phyloP scores from a whole-genome alignment of 2,888 invertebrate genomes.

The Eupithecia inturbata region DNA sequence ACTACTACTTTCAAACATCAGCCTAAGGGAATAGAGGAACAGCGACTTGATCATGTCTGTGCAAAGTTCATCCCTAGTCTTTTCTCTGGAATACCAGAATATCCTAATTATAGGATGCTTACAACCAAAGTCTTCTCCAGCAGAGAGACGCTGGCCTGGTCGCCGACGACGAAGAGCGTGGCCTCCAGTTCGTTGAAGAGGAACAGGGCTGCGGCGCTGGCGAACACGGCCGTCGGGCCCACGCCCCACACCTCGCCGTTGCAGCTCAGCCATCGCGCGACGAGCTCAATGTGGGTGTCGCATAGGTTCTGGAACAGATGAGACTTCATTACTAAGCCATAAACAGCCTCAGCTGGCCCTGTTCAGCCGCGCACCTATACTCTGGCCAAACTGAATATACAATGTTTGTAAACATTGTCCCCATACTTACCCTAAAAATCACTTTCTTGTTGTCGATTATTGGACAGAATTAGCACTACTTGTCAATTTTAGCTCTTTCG shows the following conservation, averaged over 20 bases:
- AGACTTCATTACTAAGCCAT: not conserved
- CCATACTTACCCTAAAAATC: too few relatives aligned
- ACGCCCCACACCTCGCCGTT: conserved; percentile 78
- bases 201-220: conserved; percentile 77
- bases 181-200: conserved; percentile 77
- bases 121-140: conserved; percentile 74
- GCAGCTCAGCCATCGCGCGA: conserved; percentile 78
- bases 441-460: too few relatives aligned
- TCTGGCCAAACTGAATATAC: too few relatives aligned
- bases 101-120: conserved; percentile 31
- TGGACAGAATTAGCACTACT: too few relatives aligned
- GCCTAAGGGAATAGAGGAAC: not conserved
- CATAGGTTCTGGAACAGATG: conserved; percentile 56
- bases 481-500: too few relatives aligned
- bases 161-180: conserved; percentile 64
- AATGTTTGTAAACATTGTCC: too few relatives aligned
- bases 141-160: conserved; percentile 60
- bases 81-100: not conserved
- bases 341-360: too few relatives aligned
- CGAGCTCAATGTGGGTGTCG: conserved; percentile 60
- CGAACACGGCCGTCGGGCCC: conserved; percentile 77
- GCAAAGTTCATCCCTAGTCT: not conserved
- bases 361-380: too few relatives aligned
- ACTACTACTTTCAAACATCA: too few relatives aligned
- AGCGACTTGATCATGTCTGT: not conserved